Evolutionary conservation across 1,140 invertebrate genomes (phyloP).

Genomic region (Himalopsyche phryganea): DNA sequence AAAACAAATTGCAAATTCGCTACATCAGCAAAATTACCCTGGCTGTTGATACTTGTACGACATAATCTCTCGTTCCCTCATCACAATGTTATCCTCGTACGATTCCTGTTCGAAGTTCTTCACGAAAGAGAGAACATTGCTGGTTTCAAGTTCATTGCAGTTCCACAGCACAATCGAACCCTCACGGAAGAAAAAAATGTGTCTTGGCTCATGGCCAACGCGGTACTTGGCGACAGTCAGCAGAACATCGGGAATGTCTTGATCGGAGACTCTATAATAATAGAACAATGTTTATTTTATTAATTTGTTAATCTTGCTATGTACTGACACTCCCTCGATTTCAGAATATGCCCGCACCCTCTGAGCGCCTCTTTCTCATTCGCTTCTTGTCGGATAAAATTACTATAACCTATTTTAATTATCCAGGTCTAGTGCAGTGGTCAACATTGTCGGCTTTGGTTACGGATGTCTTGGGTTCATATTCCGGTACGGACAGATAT

Average conservation of each 20-base stretch:
- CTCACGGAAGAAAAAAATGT: slow-evolving; percentile 85
- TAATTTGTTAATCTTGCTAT: neutral
- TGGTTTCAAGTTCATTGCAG: slow-evolving; percentile 75
- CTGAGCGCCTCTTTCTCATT: too few species aligned
- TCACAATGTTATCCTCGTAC: slow-evolving; percentile 65
- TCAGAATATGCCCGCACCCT: too few species aligned
- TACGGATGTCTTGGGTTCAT: too few species aligned
- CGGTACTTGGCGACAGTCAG: slow-evolving; percentile 74
- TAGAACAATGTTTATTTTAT: neutral
- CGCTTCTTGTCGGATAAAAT: too few species aligned
- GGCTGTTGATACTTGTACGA: slow-evolving; percentile 65
- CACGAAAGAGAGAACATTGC: slow-evolving; percentile 73
- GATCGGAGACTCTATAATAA: slow-evolving; percentile 33
- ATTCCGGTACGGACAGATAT: too few species aligned
- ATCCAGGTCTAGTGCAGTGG: too few species aligned
- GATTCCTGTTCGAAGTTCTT: slow-evolving; percentile 62
- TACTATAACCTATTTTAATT: too few species aligned
- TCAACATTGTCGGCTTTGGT: too few species aligned
- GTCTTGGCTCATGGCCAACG: slow-evolving; percentile 64
- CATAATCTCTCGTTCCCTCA: slow-evolving; percentile 81
- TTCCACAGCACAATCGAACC: slow-evolving; percentile 93
- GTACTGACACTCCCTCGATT: too few species aligned
- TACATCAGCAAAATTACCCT: too few species aligned
- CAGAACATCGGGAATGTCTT: slow-evolving; percentile 63
- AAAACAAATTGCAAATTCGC: too few species aligned